Percentiles rank a stretch among this genome's conserved stretches.
These are phyloP conservation scores for Halcyon senegalensis DNA, from an alignment of 2,113 vertebrate species.

Conservation along the genomic window DNA sequence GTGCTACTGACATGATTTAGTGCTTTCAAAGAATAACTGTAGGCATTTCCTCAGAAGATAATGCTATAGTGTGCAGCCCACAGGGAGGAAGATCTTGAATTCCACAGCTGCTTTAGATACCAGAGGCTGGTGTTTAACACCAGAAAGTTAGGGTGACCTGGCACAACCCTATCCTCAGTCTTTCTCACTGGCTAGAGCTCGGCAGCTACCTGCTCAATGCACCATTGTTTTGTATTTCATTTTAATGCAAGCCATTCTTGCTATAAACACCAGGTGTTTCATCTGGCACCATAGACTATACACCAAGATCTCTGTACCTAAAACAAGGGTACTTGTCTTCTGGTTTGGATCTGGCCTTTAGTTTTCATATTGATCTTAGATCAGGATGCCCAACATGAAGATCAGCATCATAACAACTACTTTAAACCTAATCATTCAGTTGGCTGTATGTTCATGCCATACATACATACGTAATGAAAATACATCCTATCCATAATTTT, in stretches of 20 bases:
- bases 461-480: neutral
- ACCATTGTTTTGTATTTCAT: neutral
- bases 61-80: neutral
- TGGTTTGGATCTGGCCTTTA: neutral
- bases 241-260: neutral
- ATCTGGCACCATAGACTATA: rapidly evolving
- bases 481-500: neutral
- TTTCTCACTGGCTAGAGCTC: neutral
- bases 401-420: rapidly evolving
- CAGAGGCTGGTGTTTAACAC: neutral
- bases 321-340: neutral
- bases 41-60: neutral
- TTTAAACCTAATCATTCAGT: neutral
- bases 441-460: neutral
- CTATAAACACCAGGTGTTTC: neutral
- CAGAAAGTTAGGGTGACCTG: neutral
- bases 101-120: neutral
- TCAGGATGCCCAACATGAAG: neutral
- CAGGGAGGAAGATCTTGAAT: neutral
- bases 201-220: neutral
- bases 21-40: neutral
- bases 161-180: neutral
- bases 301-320: neutral
- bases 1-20: neutral
- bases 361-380: neutral